A percentile compares a stretch with the other conserved stretches of the same genome.
These are phyloP conservation scores for Calyptommatus sinebrachiatus DNA, from an alignment of 2,113 vertebrate genomes.

Conservation along the genomic window DNA sequence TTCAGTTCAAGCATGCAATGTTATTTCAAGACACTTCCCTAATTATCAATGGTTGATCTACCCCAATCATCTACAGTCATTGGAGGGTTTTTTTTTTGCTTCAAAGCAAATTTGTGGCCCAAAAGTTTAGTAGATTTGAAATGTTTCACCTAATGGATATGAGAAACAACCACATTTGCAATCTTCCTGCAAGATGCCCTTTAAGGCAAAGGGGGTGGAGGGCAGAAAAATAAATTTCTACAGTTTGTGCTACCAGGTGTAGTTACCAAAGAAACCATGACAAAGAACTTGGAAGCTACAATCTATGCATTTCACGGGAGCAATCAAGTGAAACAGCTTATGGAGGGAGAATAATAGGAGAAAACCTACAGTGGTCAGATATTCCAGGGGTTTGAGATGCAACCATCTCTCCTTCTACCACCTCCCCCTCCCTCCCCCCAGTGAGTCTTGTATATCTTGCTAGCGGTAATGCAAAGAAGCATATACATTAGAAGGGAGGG, in stretches of 20 bases:
- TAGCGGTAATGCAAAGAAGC: slow-evolving; percentile 33
- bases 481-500: background rate
- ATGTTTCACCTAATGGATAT: background rate
- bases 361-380: slow-evolving; percentile 33
- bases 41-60: slow-evolving; percentile 1
- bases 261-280: slow-evolving; percentile 34
- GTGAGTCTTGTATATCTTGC: slow-evolving; percentile 17
- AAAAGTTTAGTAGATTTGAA: background rate
- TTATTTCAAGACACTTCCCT: background rate
- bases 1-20: slow-evolving; percentile 25
- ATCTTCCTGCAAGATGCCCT: slow-evolving; percentile 3
- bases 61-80: background rate
- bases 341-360: slow-evolving; percentile 44
- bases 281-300: slow-evolving; percentile 57
- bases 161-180: background rate
- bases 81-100: background rate
- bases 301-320: slow-evolving; percentile 51
- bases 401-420: background rate
- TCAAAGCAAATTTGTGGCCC: background rate
- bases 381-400: background rate
- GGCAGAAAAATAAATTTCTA: background rate
- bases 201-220: background rate
- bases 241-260: slow-evolving; percentile 38
- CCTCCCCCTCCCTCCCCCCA: background rate
- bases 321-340: slow-evolving; percentile 55